Conservation (phyloP, 2,113 vertebrate genomes). For the Atherinomorus stipes region DNA sequence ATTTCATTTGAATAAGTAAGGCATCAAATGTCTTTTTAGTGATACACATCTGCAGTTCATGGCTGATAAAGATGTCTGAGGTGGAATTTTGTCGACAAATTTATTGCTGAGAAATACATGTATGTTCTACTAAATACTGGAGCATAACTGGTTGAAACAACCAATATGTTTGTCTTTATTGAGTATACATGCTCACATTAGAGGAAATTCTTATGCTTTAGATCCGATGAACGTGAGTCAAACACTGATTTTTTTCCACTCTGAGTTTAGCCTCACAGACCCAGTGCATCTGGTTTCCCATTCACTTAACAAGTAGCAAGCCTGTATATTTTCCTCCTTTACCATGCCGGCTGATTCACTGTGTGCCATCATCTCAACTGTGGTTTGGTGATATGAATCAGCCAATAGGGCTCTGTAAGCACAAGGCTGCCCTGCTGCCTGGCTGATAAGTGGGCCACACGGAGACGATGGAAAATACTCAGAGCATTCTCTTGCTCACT, state of each 20-base stretch:
- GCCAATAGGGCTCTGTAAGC: constrained; percentile 67
- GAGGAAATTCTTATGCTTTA: no score
- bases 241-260: background rate
- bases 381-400: constrained; percentile 73
- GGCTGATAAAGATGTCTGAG: no score
- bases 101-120: no score
- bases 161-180: background rate
- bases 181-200: background rate
- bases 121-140: no score
- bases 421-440: constrained; percentile 60
- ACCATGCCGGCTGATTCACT: constrained; percentile 58
- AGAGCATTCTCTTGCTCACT: constrained; percentile 44
- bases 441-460: constrained; percentile 74
- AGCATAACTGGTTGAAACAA: background rate
- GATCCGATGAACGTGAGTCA: background rate
- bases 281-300: constrained; percentile 35
- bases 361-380: constrained; percentile 61
- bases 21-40: no score
- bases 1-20: no score
- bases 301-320: constrained; percentile 44
- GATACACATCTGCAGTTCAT: no score
- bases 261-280: constrained; percentile 11
- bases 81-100: no score
- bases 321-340: constrained; percentile 47
- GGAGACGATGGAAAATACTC: constrained; percentile 67